Evolutionary conservation across 2,888 invertebrate species (phyloP), one percentile per base, ranked within the genome.

Genomic region (Sphaerophoria taeniata): DNA sequence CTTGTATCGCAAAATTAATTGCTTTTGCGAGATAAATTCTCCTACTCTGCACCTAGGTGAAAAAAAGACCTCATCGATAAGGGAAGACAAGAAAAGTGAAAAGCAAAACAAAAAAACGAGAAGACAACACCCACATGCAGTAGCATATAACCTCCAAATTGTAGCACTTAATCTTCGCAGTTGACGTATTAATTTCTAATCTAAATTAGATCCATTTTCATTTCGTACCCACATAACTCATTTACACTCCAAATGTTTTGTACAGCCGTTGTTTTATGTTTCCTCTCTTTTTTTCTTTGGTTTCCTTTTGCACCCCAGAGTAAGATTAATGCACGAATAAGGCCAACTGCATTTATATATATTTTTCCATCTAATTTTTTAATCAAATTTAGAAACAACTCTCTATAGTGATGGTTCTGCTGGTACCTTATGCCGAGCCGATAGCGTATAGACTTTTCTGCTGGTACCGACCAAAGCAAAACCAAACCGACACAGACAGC

Each of bases 141-240:
- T 31, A 58, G 24, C 36, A 31, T n/a, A 65, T 49, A 45, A 14
- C 63, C 56, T 51, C 65, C 71, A 36, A 83, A 70, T 58, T 53
- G 58, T 51, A 43, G 24, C 75, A 80, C 75, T 84, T 43, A 76
- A 84, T 84, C 75, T 79, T 84, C 47, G 71, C 73, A 69, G 81
- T 43, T 73, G 76, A 70, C 73, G 56, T 70, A 81, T 77, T 81
- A 85, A 73, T 81, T 85, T 49, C 73, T 58, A 85, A 85, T 80
- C 65, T 76, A 71, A 71, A 53, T 76, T 56, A 76, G 39, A 78
- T 74, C 77, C 55, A 33, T 5, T 51, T 73, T 63, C 34, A 39
- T 67, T 70, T 56, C 47, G 33, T 14, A 53, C 61, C 63, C 61
- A 56, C 75, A 49, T 65, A 36, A 24, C 34, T 31, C 34, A 61